Conservation (phyloP, 2,888 invertebrate species). For the Tenthredo amoena region DNA sequence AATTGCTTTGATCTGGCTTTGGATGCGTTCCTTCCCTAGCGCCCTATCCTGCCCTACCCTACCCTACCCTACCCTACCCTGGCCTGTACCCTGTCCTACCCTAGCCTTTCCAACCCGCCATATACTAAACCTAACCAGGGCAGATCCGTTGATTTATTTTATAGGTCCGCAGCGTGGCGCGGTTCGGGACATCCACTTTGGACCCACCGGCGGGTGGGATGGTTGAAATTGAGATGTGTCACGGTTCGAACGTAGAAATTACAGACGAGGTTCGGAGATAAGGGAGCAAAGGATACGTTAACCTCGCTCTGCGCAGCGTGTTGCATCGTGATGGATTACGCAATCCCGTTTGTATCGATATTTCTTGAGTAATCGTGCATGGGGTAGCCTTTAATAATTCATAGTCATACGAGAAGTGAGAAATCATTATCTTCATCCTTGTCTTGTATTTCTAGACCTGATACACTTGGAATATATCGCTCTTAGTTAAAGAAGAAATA, state of each 20-base stretch:
- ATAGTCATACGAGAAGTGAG: neutral
- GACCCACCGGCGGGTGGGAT: slow-evolving; percentile 7
- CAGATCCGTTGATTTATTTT: slow-evolving; percentile 40
- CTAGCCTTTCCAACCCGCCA: slow-evolving; percentile 20
- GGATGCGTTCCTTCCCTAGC: slow-evolving; percentile 31
- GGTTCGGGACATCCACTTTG: slow-evolving; percentile 35
- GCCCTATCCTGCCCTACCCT: slow-evolving; percentile 19
- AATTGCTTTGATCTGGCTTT: slow-evolving; percentile 53
- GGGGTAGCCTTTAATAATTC: neutral
- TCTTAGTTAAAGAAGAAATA: neutral
- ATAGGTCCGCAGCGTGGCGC: slow-evolving; percentile 43
- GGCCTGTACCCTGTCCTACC: slow-evolving; percentile 8
- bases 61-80: slow-evolving; percentile 6
- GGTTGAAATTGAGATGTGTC: slow-evolving; percentile 44
- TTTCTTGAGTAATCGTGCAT: neutral
- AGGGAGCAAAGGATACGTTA: slow-evolving; percentile 1
- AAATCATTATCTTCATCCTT: neutral
- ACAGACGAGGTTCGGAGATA: neutral
- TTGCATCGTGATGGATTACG: slow-evolving; percentile 14
- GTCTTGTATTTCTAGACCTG: neutral
- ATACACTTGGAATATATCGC: neutral
- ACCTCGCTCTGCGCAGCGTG: neutral
- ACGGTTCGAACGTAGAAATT: slow-evolving; percentile 37
- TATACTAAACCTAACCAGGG: slow-evolving; percentile 32
- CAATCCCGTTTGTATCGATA: slow-evolving; percentile 6